Evolutionary conservation across 2,888 invertebrate species (phyloP), one percentile per base, ranked within the genome.

Genomic region (Drosophila suboccidentalis): DNA sequence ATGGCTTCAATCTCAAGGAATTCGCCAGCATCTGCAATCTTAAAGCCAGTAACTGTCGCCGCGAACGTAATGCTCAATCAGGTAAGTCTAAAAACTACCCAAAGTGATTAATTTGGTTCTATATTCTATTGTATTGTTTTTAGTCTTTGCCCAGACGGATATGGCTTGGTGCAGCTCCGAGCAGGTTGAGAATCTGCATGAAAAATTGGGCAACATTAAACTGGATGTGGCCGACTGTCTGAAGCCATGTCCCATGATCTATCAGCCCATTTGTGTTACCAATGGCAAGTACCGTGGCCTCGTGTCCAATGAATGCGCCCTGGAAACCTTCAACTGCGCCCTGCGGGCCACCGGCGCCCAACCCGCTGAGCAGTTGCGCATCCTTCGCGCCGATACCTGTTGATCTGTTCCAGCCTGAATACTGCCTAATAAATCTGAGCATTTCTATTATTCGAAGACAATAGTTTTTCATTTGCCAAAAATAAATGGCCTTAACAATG

Each of bases 91-190:
- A 19, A 36, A 17, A 17, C 15, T 9, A 9, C 15, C 3, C 9
- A 10, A 53, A 17, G 4, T n/a, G 10, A 10, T 36, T 3, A 13
- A 29, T 29, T 1, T 38, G n/a, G 39, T 49, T 32, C 4, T 17
- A 32, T 29, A 58, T 43, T 17, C 4, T 9, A 58, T 43, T 17
- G 4, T 2, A 53, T 19, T 19, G 15, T n/a, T 19, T 19, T 5
- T n/a, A 91, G 91, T 73, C 22, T 92, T 75, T 50, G 55, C 59
- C 1, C 68, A 75, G 41, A 82, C 78, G 17, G 87, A 81, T 51
- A 78, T 88, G 73, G 91, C 89, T 41, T 92, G 91, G 92, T 92
- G 91, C 61, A 86, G 64, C 17, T 87, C 91, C 3, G 80, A 90
- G 71, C 59, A 83, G 34, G 79, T 90, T 29, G 70, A 75, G 4